Evolutionary conservation across 2,888 invertebrate genomes (phyloP).

Genomic region (Muscina levida): DNA sequence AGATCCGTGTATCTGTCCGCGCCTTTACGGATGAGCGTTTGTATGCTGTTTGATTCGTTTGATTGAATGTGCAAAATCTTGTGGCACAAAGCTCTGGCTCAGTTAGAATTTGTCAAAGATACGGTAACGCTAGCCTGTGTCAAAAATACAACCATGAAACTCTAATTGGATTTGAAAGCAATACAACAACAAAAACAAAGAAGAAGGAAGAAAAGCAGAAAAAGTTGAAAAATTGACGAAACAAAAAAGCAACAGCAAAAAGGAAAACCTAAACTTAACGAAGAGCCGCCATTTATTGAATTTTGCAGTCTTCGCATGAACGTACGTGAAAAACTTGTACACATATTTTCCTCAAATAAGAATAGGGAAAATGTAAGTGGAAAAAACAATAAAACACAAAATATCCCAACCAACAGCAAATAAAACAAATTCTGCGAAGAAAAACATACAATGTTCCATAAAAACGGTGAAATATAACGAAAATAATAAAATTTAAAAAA

Average conservation of each 20-base stretch:
- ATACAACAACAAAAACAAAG: no score
- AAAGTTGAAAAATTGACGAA: no score
- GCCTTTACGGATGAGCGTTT: no score
- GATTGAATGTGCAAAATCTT: no score
- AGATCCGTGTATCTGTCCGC: no score
- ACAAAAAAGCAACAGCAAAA: slow-evolving; percentile 30
- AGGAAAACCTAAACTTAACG: slow-evolving; percentile 56
- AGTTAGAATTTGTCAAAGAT: no score
- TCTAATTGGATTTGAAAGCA: no score
- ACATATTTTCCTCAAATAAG: slow-evolving; percentile 65
- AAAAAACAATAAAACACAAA: slow-evolving; percentile 66
- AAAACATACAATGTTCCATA: slow-evolving; percentile 37
- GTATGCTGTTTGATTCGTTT: no score
- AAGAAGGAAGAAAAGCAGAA: no score
- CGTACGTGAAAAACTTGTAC: slow-evolving; percentile 70
- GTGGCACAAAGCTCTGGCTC: no score
- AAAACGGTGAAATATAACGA: slow-evolving; percentile 40
- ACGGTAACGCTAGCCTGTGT: no score
- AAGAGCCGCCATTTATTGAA: slow-evolving; percentile 67
- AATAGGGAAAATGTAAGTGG: slow-evolving; percentile 67
- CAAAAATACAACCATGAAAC: no score
- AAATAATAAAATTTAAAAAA: slow-evolving; percentile 26
- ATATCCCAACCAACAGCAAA: slow-evolving; percentile 52
- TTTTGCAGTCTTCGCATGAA: slow-evolving; percentile 67
- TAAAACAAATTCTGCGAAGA: slow-evolving; percentile 50